Conservation (phyloP, 1,140 invertebrate species). For the Drosophila gunungcola region DNA sequence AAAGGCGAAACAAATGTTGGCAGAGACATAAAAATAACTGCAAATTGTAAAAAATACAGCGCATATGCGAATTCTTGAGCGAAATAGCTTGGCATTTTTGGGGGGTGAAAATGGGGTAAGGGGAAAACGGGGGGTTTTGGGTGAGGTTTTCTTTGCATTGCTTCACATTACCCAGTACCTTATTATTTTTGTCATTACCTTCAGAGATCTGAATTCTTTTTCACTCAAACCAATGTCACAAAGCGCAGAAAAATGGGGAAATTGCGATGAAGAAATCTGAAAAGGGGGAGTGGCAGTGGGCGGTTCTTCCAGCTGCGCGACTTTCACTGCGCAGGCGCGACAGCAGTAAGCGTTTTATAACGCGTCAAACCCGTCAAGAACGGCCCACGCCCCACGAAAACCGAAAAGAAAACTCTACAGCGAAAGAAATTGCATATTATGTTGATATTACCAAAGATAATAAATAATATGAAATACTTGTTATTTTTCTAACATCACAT, state of each 20-base stretch:
- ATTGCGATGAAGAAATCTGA: neutral
- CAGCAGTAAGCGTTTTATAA: slow-evolving; percentile 46
- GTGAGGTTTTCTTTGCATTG: slow-evolving; percentile 18
- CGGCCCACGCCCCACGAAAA: slow-evolving; percentile 58
- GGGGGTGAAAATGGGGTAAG: neutral
- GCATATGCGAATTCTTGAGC: slow-evolving; percentile 62
- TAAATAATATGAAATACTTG: too few relatives aligned
- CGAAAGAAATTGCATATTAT: neutral
- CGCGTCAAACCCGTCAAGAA: slow-evolving; percentile 72
- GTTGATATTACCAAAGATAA: neutral
- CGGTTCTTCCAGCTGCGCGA: slow-evolving; percentile 55
- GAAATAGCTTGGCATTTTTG: slow-evolving; percentile 39
- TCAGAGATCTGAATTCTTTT: slow-evolving; percentile 12
- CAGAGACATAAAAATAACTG: slow-evolving; percentile 69
- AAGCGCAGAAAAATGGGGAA: slow-evolving; percentile 14
- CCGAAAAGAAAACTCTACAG: slow-evolving; percentile 3
- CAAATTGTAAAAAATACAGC: slow-evolving; percentile 58
- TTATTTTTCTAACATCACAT: too few relatives aligned
- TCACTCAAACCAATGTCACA: slow-evolving; percentile 31
- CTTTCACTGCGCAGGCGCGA: slow-evolving; percentile 61
- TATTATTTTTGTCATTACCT: slow-evolving; percentile 7
- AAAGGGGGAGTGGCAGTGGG: slow-evolving; percentile 20
- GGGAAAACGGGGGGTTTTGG: neutral
- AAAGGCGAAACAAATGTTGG: slow-evolving; percentile 43
- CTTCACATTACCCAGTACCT: slow-evolving; percentile 18